Base-by-base conservation (phyloP, 30 jellyfish, hydroid and myxozoan genomes). In the Phacellophora camtschatica region DNA sequence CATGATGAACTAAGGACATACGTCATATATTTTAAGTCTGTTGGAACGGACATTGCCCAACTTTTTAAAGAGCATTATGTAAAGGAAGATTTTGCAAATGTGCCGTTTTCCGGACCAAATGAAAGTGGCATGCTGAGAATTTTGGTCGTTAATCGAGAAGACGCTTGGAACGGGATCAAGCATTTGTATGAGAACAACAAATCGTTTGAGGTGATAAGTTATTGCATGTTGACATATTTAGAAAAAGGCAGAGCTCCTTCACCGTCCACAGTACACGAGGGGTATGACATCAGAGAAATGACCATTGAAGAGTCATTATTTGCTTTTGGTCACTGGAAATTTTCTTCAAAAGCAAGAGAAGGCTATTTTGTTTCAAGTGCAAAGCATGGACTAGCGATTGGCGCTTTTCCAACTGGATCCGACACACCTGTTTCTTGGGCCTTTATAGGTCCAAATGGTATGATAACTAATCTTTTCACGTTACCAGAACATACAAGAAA, bases 361-460 rank as follows among this genome's bases (percentile, higher is more conserved):
- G 30, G 10, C 25, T 39, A 15, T 32, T 77, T 31, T 28, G 19
- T 56, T 2, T 18, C 54, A n/a, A 22, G 81, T 42, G 32, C 89
- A 13, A 36, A 33, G 19, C 29, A 15, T 24, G 82, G 82, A 12
- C 49, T 77, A 12, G 89, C 89, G 0, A 48, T 77, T 36, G 89
- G 89, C 5, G 89, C 81, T 7, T 61, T 77, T 39, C 89, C 54
- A 15, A 13, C 3, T 24, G 81, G 73, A 45, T 39, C 81, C 13
- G 72, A 15, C 16, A 5, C 58, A 18, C 89, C 81, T 5, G 89
- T 58, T 53, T 58, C 89, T 24, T 77, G 89, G 89, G 81, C 31
- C 13, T 58, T 77, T 24, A 27, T 46, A 7, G n/a, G 34, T 31
- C 27, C 25, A 25, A 42, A 57, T 3, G 89, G 89, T 24, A 39